Percentiles rank a stretch among this genome's conserved stretches.
phyloP scores from a whole-genome alignment of 2,888 invertebrate species.

The Salticus scenicus region DNA sequence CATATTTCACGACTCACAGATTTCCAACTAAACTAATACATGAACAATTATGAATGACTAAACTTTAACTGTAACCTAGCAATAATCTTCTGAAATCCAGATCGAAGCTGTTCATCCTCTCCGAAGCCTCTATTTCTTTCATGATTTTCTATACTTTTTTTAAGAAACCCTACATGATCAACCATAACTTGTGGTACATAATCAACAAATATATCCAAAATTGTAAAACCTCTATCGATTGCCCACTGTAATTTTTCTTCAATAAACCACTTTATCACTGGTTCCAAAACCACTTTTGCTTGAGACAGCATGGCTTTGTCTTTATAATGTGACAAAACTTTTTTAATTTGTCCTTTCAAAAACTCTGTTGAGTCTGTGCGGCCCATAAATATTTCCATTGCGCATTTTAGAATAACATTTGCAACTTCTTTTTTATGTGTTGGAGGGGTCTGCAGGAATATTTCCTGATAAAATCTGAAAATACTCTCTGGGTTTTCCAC shows the following conservation, averaged over 20 bases:
- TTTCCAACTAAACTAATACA: too few relatives aligned
- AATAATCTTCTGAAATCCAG: slow-evolving; percentile 25
- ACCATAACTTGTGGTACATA: slow-evolving; percentile 28
- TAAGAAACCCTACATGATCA: slow-evolving; percentile 35
- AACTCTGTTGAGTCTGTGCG: slow-evolving; percentile 17
- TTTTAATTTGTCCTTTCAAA: slow-evolving; percentile 26
- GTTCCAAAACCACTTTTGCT: slow-evolving; percentile 29
- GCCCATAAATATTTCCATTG: slow-evolving; percentile 50
- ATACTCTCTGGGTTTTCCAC: not conserved
- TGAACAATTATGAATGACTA: too few relatives aligned
- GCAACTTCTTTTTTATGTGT: not conserved
- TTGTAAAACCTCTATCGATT: slow-evolving; percentile 23
- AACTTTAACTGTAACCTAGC: slow-evolving; percentile 29
- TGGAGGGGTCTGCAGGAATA: slow-evolving; percentile 17
- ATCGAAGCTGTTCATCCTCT: slow-evolving; percentile 30
- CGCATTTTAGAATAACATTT: slow-evolving; percentile 29
- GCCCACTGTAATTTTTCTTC: slow-evolving; percentile 43
- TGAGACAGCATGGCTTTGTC: not conserved
- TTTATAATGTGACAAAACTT: slow-evolving; percentile 24
- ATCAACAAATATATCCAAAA: slow-evolving; percentile 28
- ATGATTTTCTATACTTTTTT: slow-evolving; percentile 18
- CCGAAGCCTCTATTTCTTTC: slow-evolving; percentile 49
- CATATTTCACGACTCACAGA: too few relatives aligned
- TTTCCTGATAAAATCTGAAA: slow-evolving; percentile 36
- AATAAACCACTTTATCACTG: slow-evolving; percentile 44